Evolutionary conservation across 2,113 vertebrate genomes (phyloP).

Genomic region (Callithrix jacchus): DNA sequence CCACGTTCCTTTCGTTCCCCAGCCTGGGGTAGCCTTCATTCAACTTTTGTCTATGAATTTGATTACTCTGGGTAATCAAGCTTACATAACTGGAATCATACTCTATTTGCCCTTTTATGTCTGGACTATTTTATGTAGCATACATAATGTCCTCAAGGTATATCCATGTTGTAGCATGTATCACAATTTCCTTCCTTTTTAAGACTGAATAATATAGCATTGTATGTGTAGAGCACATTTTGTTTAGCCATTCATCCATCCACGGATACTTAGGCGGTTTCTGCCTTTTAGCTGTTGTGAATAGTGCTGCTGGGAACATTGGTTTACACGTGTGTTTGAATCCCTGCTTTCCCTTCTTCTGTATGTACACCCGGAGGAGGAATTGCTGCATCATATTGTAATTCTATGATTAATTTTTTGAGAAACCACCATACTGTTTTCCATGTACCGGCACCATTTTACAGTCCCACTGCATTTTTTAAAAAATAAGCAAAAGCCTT

Average conservation of each 20-base stretch:
- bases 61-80: not conserved
- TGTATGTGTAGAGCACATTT: not conserved
- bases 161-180: not conserved
- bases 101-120: not conserved
- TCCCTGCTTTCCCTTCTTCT: not conserved
- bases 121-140: not conserved
- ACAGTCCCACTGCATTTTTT: not conserved
- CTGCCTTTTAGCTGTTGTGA: not conserved
- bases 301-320: not conserved
- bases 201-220: not conserved
- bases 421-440: not conserved
- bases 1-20: not conserved
- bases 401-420: not conserved
- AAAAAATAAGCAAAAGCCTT: conserved; percentile 5
- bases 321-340: not conserved
- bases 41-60: not conserved
- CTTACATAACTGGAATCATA: too few relatives aligned
- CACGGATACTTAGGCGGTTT: not conserved
- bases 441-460: not conserved
- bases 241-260: not conserved
- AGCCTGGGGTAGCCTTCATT: not conserved
- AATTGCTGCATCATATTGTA: not conserved
- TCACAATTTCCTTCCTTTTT: not conserved
- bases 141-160: not conserved
- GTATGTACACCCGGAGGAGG: not conserved